Evolutionary conservation across 2,888 invertebrate species (phyloP).

Genomic region (Seladonia tumulorum): DNA sequence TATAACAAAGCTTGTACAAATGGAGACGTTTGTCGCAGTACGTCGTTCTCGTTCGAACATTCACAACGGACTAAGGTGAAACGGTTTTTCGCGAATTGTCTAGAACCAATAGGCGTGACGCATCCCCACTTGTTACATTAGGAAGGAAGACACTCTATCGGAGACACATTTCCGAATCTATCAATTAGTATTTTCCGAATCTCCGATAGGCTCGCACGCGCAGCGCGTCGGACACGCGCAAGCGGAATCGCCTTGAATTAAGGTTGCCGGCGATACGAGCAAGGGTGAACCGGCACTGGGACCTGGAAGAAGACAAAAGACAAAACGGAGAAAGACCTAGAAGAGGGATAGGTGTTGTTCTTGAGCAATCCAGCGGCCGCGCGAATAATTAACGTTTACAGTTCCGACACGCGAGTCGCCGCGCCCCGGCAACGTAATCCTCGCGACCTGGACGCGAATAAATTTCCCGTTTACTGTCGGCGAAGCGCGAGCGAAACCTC

Average conservation of each 20-base stretch:
- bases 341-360: not conserved
- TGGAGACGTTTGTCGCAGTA: no score
- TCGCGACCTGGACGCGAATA: slow-evolving; percentile 51
- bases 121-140: no score
- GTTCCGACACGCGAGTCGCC: slow-evolving; percentile 31
- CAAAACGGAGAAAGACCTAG: not conserved
- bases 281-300: not conserved
- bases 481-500: slow-evolving; percentile 37
- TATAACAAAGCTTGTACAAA: no score
- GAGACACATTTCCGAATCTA: no score
- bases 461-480: slow-evolving; percentile 47
- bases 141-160: no score
- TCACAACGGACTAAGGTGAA: no score
- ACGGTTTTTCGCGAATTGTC: no score
- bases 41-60: no score
- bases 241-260: not conserved
- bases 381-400: slow-evolving; percentile 59
- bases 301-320: not conserved
- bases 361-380: slow-evolving; percentile 32
- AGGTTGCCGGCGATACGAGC: slow-evolving; percentile 2
- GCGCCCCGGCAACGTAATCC: slow-evolving; percentile 49
- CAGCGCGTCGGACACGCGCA: slow-evolving; percentile 15
- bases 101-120: no score
- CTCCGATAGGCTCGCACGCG: not conserved
- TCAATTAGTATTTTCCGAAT: slow-evolving; percentile 13